A percentile compares a stretch with the other conserved stretches of the same genome.
phyloP scores from a whole-genome alignment of 1,140 invertebrate genomes.

The Drosophila micromelanica region DNA sequence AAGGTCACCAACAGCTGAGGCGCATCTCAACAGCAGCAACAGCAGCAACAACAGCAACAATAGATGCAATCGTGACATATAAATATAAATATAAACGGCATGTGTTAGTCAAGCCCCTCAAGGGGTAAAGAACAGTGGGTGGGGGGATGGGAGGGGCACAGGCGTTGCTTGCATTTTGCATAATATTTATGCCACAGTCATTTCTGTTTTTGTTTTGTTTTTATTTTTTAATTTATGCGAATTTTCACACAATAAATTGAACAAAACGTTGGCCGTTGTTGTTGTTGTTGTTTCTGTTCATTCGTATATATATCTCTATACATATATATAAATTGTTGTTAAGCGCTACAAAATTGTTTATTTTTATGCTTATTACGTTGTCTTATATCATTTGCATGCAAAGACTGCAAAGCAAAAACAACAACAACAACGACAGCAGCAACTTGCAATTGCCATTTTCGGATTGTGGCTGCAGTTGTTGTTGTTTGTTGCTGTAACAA shows the following conservation, averaged over 20 bases:
- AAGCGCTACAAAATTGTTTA: conserved; percentile 67
- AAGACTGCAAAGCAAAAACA: conserved; percentile 6
- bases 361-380: conserved; percentile 77
- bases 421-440: conserved; percentile 18
- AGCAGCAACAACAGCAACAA: neutral
- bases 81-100: conserved; percentile 34
- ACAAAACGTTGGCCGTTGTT: conserved; percentile 64
- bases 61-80: conserved; percentile 65
- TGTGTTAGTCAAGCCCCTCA: conserved; percentile 32
- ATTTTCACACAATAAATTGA: conserved; percentile 82
- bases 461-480: conserved; percentile 12
- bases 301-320: conserved; percentile 21
- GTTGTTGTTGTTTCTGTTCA: conserved; percentile 33
- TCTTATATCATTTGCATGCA: conserved; percentile 74
- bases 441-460: conserved; percentile 52
- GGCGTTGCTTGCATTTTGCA: conserved; percentile 69
- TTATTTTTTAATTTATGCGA: conserved; percentile 73
- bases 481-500: conserved; percentile 48
- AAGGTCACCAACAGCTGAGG: conserved; percentile 55
- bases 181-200: conserved; percentile 77
- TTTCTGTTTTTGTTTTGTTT: conserved; percentile 14
- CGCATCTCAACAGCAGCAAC: conserved; percentile 51
- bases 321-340: conserved; percentile 30
- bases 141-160: conserved; percentile 13
- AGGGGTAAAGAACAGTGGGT: too few relatives aligned